Evolutionary conservation across 2,888 invertebrate genomes (phyloP).

Genomic region (Aporophyla lueneburgensis): DNA sequence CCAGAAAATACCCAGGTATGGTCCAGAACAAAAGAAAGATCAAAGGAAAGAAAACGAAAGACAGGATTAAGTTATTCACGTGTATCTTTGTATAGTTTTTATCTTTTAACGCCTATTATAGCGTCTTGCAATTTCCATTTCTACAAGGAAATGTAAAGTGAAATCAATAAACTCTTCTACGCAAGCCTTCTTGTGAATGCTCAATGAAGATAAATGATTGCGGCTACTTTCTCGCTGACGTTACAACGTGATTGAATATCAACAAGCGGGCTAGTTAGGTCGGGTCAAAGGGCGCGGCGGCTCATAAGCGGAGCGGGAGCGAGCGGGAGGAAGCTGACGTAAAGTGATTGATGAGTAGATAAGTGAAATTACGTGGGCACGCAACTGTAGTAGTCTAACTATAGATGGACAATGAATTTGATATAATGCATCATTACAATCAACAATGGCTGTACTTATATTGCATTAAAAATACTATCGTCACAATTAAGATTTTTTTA

Average conservation of each 20-base stretch:
- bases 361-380: conserved; percentile 12
- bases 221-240: conserved; percentile 25
- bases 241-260: conserved; percentile 47
- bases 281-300: conserved; percentile 45
- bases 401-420: background rate
- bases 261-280: conserved; percentile 54
- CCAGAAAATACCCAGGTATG: background rate
- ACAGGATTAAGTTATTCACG: too few species aligned
- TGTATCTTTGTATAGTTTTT: too few species aligned
- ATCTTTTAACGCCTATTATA: too few species aligned
- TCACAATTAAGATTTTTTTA: too few species aligned
- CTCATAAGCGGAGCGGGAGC: conserved; percentile 17
- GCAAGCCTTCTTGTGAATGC: conserved; percentile 36
- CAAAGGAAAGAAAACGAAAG: too few species aligned
- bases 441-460: too few species aligned
- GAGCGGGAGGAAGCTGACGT: background rate
- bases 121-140: background rate
- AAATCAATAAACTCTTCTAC: conserved; percentile 29
- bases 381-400: background rate
- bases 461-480: too few species aligned
- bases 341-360: conserved; percentile 32
- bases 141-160: conserved; percentile 8
- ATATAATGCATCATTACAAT: too few species aligned
- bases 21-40: too few species aligned
- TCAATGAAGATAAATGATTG: conserved; percentile 47